Base-by-base conservation (phyloP, 2,797 vertebrate species). In the Coranthus polyacanthus region DNA sequence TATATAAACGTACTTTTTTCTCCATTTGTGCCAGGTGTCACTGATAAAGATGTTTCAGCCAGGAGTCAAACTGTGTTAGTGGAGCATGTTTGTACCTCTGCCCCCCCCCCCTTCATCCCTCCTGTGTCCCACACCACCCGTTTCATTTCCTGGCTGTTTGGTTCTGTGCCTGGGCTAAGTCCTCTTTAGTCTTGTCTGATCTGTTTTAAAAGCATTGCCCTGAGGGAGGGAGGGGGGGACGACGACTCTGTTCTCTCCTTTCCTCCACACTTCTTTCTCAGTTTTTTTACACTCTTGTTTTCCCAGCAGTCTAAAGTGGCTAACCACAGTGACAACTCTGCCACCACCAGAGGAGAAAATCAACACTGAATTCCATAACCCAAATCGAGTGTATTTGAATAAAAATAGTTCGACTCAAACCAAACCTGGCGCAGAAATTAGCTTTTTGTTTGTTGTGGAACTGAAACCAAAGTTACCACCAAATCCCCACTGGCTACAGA, bases 101-200 rank as follows among this genome's bases (percentile, higher is more conserved):
- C 50, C 44, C 41, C 49, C 43, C n/a, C 45, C 36, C 65, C 17
- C 38, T 18, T 37, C 43, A 10, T 45, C 44, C 17, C 57, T 42
- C 66, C 62, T 20, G 36, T 57, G 39, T 41, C 15, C 63, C 53
- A 66, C 51, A 18, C 67, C 57, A 52, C 54, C 43, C 45, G 8
- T 59, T 83, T 91, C 84, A 91, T 92, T 92, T 94, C 89, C 90
- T 90, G 88, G 56, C 75, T 77, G 76, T 83, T 79, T 80, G 80
- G 78, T 85, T 50, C 77, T 88, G 74, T 82, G 75, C 67, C 73
- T 74, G 39, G 45, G 68, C 70, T 87, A 64, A 86, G 70, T 84
- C 85, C 65, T 69, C 58, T 88, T 87, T 77, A 86, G 79, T 87
- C 89, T 77, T 60, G 79, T 87, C 83, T 85, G 84, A 88, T 93